These are phyloP conservation scores for Callipepla squamata DNA, from an alignment of 2,113 vertebrate genomes.

Conservation along the genomic window DNA sequence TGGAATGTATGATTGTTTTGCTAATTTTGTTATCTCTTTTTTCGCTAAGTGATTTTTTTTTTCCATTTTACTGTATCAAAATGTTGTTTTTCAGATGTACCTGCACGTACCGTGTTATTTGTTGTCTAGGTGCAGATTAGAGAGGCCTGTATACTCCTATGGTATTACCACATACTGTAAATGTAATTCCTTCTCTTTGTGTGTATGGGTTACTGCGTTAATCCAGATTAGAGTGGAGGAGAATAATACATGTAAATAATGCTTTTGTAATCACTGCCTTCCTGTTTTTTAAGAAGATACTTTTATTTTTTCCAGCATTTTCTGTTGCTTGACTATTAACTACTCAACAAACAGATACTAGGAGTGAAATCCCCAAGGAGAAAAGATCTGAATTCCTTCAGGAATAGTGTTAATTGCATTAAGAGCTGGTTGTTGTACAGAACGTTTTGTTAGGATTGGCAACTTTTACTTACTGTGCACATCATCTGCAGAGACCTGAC, in stretches of 20 bases:
- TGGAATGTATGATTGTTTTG: background rate
- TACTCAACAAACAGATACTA: accelerated
- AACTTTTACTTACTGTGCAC: background rate
- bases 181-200: background rate
- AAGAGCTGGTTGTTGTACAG: background rate
- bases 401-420: background rate
- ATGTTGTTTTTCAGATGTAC: background rate
- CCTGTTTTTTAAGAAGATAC: background rate
- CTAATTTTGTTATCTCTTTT: background rate
- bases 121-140: background rate
- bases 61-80: background rate
- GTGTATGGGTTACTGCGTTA: background rate
- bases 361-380: background rate
- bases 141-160: background rate
- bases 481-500: background rate
- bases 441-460: background rate
- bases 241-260: background rate
- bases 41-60: background rate
- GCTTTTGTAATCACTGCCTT: background rate
- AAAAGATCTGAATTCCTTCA: background rate
- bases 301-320: background rate
- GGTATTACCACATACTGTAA: background rate
- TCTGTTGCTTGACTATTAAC: background rate
- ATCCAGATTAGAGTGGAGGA: background rate
- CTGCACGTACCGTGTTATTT: background rate